Evolutionary conservation across 2,797 vertebrate genomes (phyloP).

Genomic region (Halcyon leucocephala): DNA sequence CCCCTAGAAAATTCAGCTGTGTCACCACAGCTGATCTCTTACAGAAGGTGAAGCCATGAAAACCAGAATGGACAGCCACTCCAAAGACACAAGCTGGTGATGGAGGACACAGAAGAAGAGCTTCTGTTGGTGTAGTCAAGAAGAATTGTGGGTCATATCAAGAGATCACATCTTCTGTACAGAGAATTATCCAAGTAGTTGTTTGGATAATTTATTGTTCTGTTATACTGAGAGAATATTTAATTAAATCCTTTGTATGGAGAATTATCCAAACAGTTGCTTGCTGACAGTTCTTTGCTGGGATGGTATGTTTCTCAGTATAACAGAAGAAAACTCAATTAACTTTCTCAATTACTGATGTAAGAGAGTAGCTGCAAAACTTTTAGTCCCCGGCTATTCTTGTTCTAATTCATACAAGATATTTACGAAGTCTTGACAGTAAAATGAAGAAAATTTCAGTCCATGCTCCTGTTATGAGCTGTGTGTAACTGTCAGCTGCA

Average conservation of each 20-base stretch:
- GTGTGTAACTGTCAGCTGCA: neutral
- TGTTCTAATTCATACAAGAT: neutral
- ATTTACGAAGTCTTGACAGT: neutral
- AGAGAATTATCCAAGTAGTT: neutral
- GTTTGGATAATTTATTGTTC: too few relatives aligned
- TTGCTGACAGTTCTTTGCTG: neutral
- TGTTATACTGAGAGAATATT: too few relatives aligned
- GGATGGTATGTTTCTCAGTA: neutral
- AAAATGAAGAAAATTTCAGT: neutral
- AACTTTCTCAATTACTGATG: neutral
- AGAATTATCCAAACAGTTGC: neutral
- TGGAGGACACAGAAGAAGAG: neutral
- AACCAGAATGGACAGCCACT: neutral
- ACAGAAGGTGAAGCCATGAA: neutral
- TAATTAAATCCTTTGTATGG: neutral
- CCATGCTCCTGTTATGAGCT: neutral
- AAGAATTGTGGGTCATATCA: neutral
- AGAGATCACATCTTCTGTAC: neutral
- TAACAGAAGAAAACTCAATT: neutral
- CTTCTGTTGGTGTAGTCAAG: neutral
- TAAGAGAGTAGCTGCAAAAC: neutral
- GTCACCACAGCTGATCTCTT: fast-evolving
- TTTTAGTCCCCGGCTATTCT: neutral
- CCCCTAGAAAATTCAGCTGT: neutral
- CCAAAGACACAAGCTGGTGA: neutral